Evolutionary conservation across 2,113 vertebrate species (phyloP), one percentile per base, ranked within the genome.

Genomic region (Trichomycterus rosablanca): DNA sequence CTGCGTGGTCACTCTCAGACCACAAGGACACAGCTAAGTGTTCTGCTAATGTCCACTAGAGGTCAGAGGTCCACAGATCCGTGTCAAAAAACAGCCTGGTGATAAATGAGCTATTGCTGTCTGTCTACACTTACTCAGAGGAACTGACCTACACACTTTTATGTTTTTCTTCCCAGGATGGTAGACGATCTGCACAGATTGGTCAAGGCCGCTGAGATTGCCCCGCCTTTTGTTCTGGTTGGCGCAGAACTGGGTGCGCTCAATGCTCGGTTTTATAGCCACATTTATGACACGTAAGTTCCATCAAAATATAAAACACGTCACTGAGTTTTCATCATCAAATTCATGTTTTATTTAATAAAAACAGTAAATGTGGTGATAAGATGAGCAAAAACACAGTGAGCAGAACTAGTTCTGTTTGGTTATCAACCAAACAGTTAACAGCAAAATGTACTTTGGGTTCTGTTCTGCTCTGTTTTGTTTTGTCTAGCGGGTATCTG

Each of bases 141-240:
- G 4, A 5, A 7, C 24, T 61, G 43, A 50, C 32, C 44, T 35
- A 28, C 8, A 11, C 43, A 3, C 42, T 7, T 46, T 32, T 30
- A 4, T 16, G 10, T 5, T 40, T 40, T n/a, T 28, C 11, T 42
- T 8, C 52, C 24, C 75, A 90, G 88, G 78, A 90, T 90, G 88
- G 88, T 90, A 54, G 88, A 90, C 45, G 84, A 90, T 59, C 80
- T 90, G 22, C 82, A 90, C 61, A 73, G 86, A 26, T 84, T 90
- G 57, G 70, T 89, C 53, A 75, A 78, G 62, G 82, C 81, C n/a
- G 86, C 87, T 1, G 77, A 58, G 32, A 74, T 89, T 16, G 72
- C 80, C 67, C 74, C 60, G 22, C 88, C 88, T 57, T 79, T 88
- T 68, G 78, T 90, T 52, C 74, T 90, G 68, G 86, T 89, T 18